Evolutionary conservation across 1,140 invertebrate genomes (phyloP), one percentile per base, ranked within the genome.

Genomic region (Scaptomyza montana): DNA sequence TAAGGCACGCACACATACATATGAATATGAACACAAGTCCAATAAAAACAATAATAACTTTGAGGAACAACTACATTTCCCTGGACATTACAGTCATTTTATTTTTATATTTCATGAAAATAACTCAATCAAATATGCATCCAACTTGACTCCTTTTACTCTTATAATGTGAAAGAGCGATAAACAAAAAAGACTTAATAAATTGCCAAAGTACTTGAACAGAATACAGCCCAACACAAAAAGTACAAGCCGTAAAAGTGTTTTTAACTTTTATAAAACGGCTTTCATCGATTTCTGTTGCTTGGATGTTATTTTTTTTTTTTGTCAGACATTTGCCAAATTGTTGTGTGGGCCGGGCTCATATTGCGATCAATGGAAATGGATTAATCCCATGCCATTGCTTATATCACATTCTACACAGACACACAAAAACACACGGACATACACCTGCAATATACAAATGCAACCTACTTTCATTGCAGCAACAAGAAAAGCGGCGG

Each of bases 291-390:
- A 33, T 36, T 47, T 21, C 49, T 62, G 30, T 55, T 62, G 54
- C 39, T 62, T 69, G 70, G 46, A 21, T 30, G 10, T 43, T 43
- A 4, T 28, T 8, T 46, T 49, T 28, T 28, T 4, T 19, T 47
- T 54, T 16, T 39, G 33, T 21, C 8, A 16, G 9, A 30, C 16
- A 16, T 16, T 28, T 16, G 9, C 61, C 30, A 77, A 63, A 80
- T 56, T 64, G 56, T 47, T 72, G 69, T 51, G 57, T 46, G 45
- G 28, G 64, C 72, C 16, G 39, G 50, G 60, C 63, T 54, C 74
- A 77, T 67, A 77, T 65, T 80, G 77, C 81, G 74, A 86, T 78
- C 81, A 80, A 86, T 87, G 82, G 78, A 87, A 81, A 78, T 87
- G 82, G 81, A 87, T 86, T 86, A 86, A 67, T 46, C 67, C 47